Evolutionary conservation across 1,140 invertebrate species (phyloP).

Genomic region (Gryon sp.): DNA sequence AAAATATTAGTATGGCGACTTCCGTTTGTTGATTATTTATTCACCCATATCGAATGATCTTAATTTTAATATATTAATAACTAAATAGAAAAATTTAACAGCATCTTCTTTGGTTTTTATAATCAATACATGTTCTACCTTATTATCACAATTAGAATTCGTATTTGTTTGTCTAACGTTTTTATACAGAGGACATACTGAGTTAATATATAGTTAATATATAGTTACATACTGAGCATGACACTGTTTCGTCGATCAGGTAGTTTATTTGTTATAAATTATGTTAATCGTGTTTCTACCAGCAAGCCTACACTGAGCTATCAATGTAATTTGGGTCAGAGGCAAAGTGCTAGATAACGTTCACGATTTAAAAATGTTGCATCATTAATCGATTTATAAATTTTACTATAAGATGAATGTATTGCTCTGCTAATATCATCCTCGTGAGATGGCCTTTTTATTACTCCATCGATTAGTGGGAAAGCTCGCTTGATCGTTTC

Average conservation of each 20-base stretch:
- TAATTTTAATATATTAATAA: neutral
- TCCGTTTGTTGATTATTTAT: too few species aligned
- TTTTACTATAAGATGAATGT: neutral
- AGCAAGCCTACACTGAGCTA: constrained; percentile 4
- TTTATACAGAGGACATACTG: neutral
- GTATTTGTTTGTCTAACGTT: neutral
- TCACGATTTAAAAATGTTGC: too few species aligned
- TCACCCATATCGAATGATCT: constrained; percentile 1
- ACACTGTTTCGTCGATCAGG: constrained; percentile 2
- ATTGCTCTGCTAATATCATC: neutral
- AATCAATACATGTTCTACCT: too few species aligned
- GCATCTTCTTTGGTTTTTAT: too few species aligned
- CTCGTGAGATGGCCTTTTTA: neutral
- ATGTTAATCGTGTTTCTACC: neutral
- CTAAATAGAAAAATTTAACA: neutral
- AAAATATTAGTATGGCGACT: too few species aligned
- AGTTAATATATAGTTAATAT: neutral
- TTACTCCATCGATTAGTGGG: constrained; percentile 4
- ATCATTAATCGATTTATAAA: too few species aligned
- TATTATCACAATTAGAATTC: neutral
- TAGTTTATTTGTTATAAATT: constrained; percentile 8
- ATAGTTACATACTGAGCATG: constrained; percentile 2
- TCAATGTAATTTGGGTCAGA: neutral
- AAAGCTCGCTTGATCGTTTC: neutral
- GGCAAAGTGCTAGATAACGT: constrained; percentile 2